These are phyloP conservation scores for Diaphora mendica DNA, from an alignment of 2,888 invertebrate species.

Conservation along the genomic window DNA sequence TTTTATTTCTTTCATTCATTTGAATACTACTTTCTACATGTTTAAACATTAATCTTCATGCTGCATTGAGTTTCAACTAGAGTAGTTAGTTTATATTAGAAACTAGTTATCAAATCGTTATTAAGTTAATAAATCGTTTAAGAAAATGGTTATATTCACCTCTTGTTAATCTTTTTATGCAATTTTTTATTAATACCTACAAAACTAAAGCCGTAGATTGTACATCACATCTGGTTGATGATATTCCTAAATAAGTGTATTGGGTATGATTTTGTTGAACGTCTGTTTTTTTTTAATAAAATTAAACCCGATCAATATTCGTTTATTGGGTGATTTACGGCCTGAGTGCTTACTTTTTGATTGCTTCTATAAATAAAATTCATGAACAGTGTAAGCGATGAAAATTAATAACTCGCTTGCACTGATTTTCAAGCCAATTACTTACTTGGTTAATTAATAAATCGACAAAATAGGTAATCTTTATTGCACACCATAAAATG, in stretches of 20 bases:
- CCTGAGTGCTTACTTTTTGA: constrained; percentile 14
- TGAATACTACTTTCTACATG: neutral
- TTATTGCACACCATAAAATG: neutral
- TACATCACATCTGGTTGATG: no score
- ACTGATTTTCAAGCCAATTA: neutral
- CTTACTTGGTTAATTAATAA: neutral
- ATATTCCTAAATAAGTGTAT: neutral
- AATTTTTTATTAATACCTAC: neutral
- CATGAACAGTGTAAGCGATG: constrained; percentile 5
- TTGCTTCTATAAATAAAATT: constrained; percentile 18
- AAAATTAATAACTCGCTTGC: neutral
- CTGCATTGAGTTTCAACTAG: neutral
- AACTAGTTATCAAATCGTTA: no score
- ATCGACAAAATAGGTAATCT: neutral
- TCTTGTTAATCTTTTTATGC: neutral
- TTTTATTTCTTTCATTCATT: neutral
- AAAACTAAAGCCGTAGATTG: neutral
- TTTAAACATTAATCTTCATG: neutral
- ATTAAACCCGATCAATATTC: constrained; percentile 10
- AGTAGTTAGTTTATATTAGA: neutral
- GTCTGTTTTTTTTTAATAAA: constrained; percentile 6
- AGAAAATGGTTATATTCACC: no score
- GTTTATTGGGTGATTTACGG: constrained; percentile 15
- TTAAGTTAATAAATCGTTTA: neutral
- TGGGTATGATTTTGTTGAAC: constrained; percentile 1